Percentiles rank a stretch among this genome's conserved stretches.
These are phyloP conservation scores for Rhagophthalmus giganteus DNA, from an alignment of 2,888 invertebrate species.

Conservation along the genomic window DNA sequence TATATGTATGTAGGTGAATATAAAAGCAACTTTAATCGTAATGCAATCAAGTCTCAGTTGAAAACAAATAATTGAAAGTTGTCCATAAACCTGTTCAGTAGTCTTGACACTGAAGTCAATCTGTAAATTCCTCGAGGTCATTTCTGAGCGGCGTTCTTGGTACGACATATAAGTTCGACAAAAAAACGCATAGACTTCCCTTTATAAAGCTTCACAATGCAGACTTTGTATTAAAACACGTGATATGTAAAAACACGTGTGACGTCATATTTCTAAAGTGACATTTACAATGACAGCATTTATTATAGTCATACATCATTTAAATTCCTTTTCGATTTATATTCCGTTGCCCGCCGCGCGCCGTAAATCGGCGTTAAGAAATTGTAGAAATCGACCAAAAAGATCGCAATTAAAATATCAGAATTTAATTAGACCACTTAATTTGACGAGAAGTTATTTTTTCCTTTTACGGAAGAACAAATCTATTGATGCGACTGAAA, in stretches of 20 bases:
- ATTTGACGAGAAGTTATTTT: too few species aligned
- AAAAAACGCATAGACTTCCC: conserved; percentile 27
- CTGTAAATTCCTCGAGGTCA: conserved; percentile 37
- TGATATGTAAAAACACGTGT: conserved; percentile 26
- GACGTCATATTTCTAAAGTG: conserved; percentile 28
- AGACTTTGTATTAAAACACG: conserved; percentile 30
- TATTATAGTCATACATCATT: conserved; percentile 11
- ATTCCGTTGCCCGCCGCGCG: too few species aligned
- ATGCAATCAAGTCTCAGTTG: conserved; percentile 16
- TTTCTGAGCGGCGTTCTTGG: conserved; percentile 33
- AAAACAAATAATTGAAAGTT: conserved; percentile 30
- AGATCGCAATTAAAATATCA: too few species aligned
- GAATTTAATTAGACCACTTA: too few species aligned
- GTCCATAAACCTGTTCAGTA: conserved; percentile 38
- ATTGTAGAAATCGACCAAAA: too few species aligned
- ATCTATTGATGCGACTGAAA: too few species aligned
- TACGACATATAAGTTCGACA: conserved; percentile 32
- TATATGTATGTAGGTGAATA: conserved; percentile 5
- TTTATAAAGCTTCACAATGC: conserved; percentile 28
- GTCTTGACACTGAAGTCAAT: conserved; percentile 38
- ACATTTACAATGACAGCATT: conserved; percentile 19
- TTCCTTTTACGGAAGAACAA: too few species aligned
- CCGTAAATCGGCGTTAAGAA: conserved; percentile 2
- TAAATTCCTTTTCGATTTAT: conserved; percentile 11
- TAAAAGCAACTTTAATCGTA: conserved; percentile 17